phyloP scores from a whole-genome alignment of 1,140 invertebrate genomes.

The Bicyclus anynana region DNA sequence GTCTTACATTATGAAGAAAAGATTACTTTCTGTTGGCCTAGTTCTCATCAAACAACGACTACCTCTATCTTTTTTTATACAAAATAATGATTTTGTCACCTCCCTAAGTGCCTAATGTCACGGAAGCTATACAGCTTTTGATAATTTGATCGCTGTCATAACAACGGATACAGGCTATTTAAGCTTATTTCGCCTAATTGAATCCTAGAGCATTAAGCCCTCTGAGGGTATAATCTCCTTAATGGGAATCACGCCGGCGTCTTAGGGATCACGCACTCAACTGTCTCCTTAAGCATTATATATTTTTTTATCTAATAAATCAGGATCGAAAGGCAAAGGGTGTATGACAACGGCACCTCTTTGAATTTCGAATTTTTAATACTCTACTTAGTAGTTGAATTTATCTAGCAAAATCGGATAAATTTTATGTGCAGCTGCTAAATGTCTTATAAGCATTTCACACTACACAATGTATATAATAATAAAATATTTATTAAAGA shows the following conservation, averaged over 20 bases:
- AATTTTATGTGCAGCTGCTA: too few species aligned
- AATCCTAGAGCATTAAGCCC: conserved; percentile 70
- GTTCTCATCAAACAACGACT: conserved; percentile 8
- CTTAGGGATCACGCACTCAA: conserved; percentile 49
- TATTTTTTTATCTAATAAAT: conserved; percentile 45
- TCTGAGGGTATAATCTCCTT: conserved; percentile 65
- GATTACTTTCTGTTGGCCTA: too few species aligned
- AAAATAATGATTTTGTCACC: conserved; percentile 50
- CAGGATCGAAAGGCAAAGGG: conserved; percentile 32
- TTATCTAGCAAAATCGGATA: not conserved
- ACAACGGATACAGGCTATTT: conserved; percentile 69
- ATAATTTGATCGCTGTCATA: conserved; percentile 71
- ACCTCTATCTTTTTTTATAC: conserved; percentile 7
- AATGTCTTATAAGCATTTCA: too few species aligned
- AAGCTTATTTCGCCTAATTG: conserved; percentile 75
- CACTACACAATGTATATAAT: too few species aligned
- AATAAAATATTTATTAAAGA: too few species aligned
- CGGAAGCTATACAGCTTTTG: conserved; percentile 53
- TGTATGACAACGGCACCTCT: conserved; percentile 9
- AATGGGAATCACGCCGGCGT: conserved; percentile 65
- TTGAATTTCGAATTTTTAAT: conserved; percentile 5
- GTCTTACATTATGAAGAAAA: too few species aligned
- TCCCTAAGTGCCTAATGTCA: conserved; percentile 44
- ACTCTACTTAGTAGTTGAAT: not conserved
- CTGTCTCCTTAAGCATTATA: conserved; percentile 49